Evolutionary conservation across 2,888 invertebrate species (phyloP).

Genomic region (Aproaerema taeniolella): DNA sequence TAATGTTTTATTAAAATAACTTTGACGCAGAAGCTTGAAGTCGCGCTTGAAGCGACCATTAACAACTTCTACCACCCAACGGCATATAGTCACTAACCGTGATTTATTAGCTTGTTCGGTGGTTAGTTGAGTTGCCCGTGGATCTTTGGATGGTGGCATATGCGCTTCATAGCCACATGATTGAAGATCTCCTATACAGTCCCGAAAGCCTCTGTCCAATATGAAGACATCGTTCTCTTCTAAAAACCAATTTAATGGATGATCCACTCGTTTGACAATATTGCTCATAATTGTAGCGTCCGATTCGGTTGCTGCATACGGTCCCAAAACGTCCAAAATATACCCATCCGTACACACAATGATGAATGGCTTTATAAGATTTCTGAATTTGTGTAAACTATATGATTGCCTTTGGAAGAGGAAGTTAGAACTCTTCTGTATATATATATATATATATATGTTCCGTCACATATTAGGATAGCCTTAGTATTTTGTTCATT

Average conservation of each 20-base stretch:
- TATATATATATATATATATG: constrained; percentile 15
- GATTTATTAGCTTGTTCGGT: constrained; percentile 9
- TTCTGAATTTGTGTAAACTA: constrained; percentile 16
- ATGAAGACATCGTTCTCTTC: constrained; percentile 2
- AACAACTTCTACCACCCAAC: no score
- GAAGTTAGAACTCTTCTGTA: constrained; percentile 13
- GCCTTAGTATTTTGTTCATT: neutral
- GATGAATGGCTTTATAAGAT: constrained; percentile 21
- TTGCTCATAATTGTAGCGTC: constrained; percentile 15
- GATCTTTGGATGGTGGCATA: constrained; percentile 13
- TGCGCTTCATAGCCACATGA: constrained; percentile 14
- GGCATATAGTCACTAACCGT: neutral
- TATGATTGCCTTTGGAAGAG: constrained; percentile 9
- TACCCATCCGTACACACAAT: constrained; percentile 21
- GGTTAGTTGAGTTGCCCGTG: constrained; percentile 5
- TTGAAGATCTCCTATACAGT: constrained; percentile 6
- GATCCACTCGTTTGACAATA: neutral
- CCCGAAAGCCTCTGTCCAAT: no score
- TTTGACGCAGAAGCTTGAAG: constrained; percentile 2
- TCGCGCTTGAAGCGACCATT: no score
- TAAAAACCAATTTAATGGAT: neutral
- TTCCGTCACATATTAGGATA: constrained; percentile 15
- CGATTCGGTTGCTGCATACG: constrained; percentile 19
- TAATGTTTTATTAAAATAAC: neutral
- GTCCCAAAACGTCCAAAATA: constrained; percentile 21